Conservation (phyloP, 2,113 vertebrate genomes). For the Dolichotis patagonum region DNA sequence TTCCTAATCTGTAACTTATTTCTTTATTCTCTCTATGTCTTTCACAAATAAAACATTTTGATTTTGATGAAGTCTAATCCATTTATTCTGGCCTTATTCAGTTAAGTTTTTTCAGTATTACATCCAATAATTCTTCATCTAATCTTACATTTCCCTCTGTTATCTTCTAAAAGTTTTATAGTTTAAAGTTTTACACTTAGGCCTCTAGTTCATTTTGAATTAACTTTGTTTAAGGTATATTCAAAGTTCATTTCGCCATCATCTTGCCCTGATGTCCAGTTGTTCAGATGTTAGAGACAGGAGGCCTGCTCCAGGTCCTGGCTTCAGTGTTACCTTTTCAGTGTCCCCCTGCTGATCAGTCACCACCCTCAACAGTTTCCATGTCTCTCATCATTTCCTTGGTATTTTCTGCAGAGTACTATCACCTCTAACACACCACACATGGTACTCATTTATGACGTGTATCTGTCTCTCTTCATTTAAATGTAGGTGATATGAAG, state of each 20-base stretch:
- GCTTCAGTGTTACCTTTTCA: background rate
- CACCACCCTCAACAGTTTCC: background rate
- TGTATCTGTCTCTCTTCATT: background rate
- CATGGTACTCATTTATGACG: background rate
- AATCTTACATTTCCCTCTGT: background rate
- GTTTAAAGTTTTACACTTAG: background rate
- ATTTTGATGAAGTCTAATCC: conserved; percentile 4
- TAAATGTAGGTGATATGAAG: background rate
- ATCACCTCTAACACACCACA: accelerated
- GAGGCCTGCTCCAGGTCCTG: background rate
- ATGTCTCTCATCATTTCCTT: accelerated
- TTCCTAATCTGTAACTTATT: background rate
- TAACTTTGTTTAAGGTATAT: background rate
- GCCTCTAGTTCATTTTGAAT: background rate
- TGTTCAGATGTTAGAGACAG: background rate
- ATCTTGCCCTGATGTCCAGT: background rate
- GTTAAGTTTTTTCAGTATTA: background rate
- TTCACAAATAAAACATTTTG: conserved; percentile 6
- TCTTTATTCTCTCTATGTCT: conserved; percentile 16
- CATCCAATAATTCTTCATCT: background rate
- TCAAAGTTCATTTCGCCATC: conserved; percentile 4
- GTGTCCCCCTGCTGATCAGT: background rate
- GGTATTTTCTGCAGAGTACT: background rate
- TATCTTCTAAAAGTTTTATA: background rate
- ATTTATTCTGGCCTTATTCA: background rate